These are phyloP conservation scores for Varanus salvator DNA, from an alignment of 2,113 vertebrate species.

Conservation along the genomic window DNA sequence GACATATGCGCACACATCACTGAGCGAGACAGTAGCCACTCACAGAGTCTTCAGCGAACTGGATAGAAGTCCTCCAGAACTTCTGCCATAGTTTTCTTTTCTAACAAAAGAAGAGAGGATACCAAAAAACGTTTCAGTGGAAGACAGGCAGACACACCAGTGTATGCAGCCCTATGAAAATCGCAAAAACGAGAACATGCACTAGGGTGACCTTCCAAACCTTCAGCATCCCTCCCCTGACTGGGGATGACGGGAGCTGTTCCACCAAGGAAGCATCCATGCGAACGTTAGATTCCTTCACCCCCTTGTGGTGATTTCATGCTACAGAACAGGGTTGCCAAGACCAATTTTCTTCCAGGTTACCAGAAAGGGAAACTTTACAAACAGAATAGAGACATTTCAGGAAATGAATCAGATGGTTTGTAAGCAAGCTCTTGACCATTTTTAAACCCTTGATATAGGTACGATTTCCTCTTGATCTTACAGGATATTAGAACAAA, in stretches of 20 bases:
- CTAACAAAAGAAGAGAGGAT: constrained; percentile 69
- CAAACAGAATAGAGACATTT: not conserved
- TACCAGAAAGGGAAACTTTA: not conserved
- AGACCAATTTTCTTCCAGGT: not conserved
- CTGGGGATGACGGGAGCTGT: too few relatives aligned
- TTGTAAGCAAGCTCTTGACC: not conserved
- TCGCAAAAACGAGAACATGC: not conserved
- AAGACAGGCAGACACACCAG: not conserved
- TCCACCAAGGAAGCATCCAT: not conserved
- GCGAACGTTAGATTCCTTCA: not conserved
- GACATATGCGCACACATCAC: not conserved
- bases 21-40: rapidly evolving
- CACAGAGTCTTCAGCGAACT: constrained; percentile 79
- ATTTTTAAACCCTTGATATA: not conserved
- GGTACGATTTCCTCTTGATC: not conserved
- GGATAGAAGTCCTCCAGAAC: constrained; percentile 86
- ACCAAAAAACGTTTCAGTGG: not conserved
- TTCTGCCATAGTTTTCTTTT: constrained; percentile 83
- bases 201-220: too few relatives aligned
- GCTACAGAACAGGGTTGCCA: not conserved
- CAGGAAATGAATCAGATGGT: too few relatives aligned
- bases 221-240: not conserved
- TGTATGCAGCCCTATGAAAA: not conserved
- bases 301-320: not conserved
- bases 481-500: too few relatives aligned